Base-by-base conservation (phyloP, 2,113 vertebrate species). In the Psilopogon haemacephalus region DNA sequence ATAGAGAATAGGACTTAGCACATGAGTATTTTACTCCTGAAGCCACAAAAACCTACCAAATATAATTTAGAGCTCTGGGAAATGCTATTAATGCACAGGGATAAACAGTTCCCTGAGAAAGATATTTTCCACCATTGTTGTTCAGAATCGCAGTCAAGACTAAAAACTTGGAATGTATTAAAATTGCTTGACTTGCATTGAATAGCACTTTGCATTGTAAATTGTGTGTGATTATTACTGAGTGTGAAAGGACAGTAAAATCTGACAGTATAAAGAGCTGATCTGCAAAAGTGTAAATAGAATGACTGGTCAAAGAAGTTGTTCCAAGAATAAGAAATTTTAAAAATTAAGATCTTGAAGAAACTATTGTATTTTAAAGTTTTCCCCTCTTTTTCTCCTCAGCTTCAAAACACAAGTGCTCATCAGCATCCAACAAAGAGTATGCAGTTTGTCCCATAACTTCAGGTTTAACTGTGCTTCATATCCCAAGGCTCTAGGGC, bases 361-460 rank as follows among this genome's bases (percentile, higher is more conserved):
- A 37, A 91, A 9, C 20, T 7, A 4, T 64, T 2, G 27, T 46
- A 2, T 52, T 80, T 77, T 74, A 60, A 13, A 70, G 16, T 70
- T 72, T 78, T 87, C 32, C 8, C 5, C 3, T 85, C 17, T 56
- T 65, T 85, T 93, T 81, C 26, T 59, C 24, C 38, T 80, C 35
- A 9, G 5, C 3, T 67, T 32, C 77, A 48, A 73, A 67, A 64
- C 7, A 14, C 1, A 28, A 8, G 9, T 71, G 15, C 23, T 46
- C 60, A 5, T 67, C 64, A 68, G 5, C 27, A 30, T 86, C 8
- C 28, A 35, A 26, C 52, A 42, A n/a, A 17, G 38, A 71, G 7
- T 62, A 37, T 4, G 0, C 0, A 46, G 24, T 65, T 59, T 81
- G 23, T 63, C 28, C n/a, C 14, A 1, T 56, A 67, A 17, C n/a